Evolutionary conservation across 2,113 vertebrate species (phyloP), one percentile per base, ranked within the genome.

Genomic region (Zootoca vivipara): DNA sequence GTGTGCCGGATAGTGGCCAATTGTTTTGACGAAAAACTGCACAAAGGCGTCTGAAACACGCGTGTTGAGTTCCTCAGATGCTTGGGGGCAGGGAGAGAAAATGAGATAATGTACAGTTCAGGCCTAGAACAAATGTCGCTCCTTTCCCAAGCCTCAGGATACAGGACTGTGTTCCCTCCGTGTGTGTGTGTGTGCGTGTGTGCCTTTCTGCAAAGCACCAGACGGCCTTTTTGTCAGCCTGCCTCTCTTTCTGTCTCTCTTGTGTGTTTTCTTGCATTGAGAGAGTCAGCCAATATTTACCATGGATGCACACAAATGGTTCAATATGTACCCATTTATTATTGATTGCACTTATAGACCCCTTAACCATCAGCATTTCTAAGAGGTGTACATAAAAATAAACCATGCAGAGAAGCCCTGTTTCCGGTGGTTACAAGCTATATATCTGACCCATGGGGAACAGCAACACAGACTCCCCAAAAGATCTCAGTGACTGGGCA

Each of bases 1-100:
- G 56, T 98, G 93, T 0, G 96, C 96, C 7, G 92, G 16, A 1
- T 98, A 99, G 88, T 99, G 98, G 8, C 99, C 98, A 0, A 99
- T 97, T 0, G 95, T 97, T 18, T 96, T 97, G 78, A 99, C 98
- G 0, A 99, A 99, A 94, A 99, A 99, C 0, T 97, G 96, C 86
- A 99, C 96, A 24, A 99, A 99, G 42, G 98, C 95, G 5, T 98
- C 97, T 0, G 98, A 99, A 78, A 99, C 97, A 0, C 98, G 96
- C 0, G 94, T 40, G 8, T 99, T 99, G 95, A 98, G 91, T 92
- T 98, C 97, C 95, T 99, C 98, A 0, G 95, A 88, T 35, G 95
- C 98, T 99, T 94, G 40, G 46, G 46, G 18, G 13, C 6, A 35
- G 7, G 83, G 86, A 62, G 35, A 91, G 28, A 91, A 64, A 86